Evolutionary conservation across 2,113 vertebrate species (phyloP).

Genomic region (Mionectes macconnelli): DNA sequence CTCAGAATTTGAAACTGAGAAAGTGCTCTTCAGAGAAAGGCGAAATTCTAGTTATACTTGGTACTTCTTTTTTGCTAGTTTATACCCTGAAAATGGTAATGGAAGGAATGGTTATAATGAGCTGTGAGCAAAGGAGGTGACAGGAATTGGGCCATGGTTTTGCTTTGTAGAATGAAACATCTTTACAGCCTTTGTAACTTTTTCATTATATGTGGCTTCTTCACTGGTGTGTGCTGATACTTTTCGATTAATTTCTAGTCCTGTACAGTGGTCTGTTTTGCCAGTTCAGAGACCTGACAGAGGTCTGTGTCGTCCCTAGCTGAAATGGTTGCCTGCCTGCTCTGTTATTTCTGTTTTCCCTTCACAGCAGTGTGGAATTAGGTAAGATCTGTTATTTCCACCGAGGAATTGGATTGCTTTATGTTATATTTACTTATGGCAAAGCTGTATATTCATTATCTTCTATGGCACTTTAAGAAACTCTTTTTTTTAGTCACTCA

Average conservation of each 20-base stretch:
- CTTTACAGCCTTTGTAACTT: not conserved
- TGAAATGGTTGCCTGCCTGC: not conserved
- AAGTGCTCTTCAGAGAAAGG: not conserved
- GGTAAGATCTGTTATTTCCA: not conserved
- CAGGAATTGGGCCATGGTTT: not conserved
- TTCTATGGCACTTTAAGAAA: not conserved
- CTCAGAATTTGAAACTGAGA: not conserved
- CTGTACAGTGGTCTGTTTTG: rapidly evolving
- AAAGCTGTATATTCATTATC: not conserved
- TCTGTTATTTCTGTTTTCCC: not conserved
- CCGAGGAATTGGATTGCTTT: not conserved
- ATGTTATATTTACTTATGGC: not conserved
- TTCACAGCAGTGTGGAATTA: rapidly evolving
- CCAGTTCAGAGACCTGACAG: not conserved
- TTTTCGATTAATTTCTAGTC: not conserved
- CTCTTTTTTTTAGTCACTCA: not conserved
- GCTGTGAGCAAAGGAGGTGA: not conserved
- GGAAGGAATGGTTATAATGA: not conserved
- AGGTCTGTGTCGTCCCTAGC: not conserved
- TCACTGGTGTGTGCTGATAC: not conserved
- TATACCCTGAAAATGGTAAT: not conserved
- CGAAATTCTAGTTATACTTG: not conserved
- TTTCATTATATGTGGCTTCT: not conserved
- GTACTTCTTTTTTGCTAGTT: not conserved
- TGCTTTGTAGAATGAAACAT: not conserved